phyloP scores from a whole-genome alignment of 2,888 invertebrate genomes.

The Drosophila mayaguana region DNA sequence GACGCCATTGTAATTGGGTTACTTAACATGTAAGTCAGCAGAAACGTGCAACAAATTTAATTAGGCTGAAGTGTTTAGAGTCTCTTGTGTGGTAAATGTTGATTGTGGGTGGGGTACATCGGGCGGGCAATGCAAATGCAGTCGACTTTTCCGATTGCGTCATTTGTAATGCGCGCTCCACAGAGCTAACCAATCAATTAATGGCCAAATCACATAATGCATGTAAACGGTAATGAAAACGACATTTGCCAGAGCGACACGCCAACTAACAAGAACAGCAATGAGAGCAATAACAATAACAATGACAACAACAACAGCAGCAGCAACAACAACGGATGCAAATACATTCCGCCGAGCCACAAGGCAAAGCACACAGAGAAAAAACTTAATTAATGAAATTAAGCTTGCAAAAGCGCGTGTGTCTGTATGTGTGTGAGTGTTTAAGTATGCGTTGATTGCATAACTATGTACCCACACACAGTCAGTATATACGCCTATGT shows the following conservation, averaged over 20 bases:
- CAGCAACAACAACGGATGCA: slow-evolving; percentile 23
- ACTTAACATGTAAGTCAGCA: slow-evolving; percentile 66
- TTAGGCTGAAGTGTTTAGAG: slow-evolving; percentile 44
- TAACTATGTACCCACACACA: neutral
- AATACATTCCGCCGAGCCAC: slow-evolving; percentile 33
- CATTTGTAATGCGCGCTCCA: slow-evolving; percentile 43
- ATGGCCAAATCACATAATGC: slow-evolving; percentile 78
- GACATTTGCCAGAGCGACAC: slow-evolving; percentile 56
- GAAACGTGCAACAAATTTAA: slow-evolving; percentile 45
- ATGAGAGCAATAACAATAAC: slow-evolving; percentile 15
- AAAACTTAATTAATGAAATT: slow-evolving; percentile 75
- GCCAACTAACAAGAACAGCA: slow-evolving; percentile 18
- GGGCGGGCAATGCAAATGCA: slow-evolving; percentile 42
- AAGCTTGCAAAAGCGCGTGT: slow-evolving; percentile 31
- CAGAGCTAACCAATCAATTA: slow-evolving; percentile 70
- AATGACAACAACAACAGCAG: slow-evolving; percentile 5
- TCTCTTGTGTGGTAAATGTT: neutral
- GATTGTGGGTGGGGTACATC: slow-evolving; percentile 3
- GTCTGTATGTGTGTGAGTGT: slow-evolving; percentile 1
- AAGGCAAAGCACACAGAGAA: slow-evolving; percentile 18
- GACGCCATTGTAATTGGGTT: slow-evolving; percentile 36
- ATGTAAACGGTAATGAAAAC: slow-evolving; percentile 78
- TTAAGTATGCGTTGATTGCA: slow-evolving; percentile 13
- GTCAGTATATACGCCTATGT: neutral
- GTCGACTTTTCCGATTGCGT: slow-evolving; percentile 48